phyloP scores from a whole-genome alignment of 2,113 vertebrate genomes.

The Pavo muticus region DNA sequence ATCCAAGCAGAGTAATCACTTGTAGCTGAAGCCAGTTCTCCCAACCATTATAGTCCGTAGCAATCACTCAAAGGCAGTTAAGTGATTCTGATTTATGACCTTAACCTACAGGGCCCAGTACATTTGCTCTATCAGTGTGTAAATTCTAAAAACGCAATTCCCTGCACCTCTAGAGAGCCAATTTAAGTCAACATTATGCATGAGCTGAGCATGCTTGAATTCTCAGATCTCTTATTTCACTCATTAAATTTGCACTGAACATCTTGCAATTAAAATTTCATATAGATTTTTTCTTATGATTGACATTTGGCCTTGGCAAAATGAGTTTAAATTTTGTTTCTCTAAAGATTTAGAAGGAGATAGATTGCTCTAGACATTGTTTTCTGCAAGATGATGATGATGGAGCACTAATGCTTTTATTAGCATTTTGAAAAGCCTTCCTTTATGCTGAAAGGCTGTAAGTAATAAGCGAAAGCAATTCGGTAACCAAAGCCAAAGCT shows the following conservation, averaged over 20 bases:
- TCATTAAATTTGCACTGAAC: conserved; percentile 84
- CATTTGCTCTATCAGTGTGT: conserved; percentile 82
- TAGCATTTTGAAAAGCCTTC: conserved; percentile 65
- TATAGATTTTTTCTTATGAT: conserved; percentile 81
- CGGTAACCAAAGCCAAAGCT: not conserved
- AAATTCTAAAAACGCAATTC: conserved; percentile 81
- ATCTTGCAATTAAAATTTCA: conserved; percentile 88
- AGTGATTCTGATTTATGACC: conserved; percentile 86
- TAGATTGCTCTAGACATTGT: conserved; percentile 70
- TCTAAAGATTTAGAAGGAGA: conserved; percentile 71
- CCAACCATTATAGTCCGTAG: conserved; percentile 67
- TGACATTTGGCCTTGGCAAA: conserved; percentile 84
- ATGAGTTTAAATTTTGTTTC: conserved; percentile 77
- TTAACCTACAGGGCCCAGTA: conserved; percentile 81
- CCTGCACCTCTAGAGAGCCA: conserved; percentile 79
- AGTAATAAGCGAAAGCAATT: conserved; percentile 9
- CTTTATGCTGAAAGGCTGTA: conserved; percentile 8
- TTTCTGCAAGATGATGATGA: conserved; percentile 67
- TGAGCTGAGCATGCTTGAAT: conserved; percentile 79
- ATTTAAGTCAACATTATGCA: conserved; percentile 85
- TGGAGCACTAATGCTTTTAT: conserved; percentile 61
- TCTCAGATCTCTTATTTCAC: conserved; percentile 84
- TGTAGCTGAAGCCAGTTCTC: conserved; percentile 69
- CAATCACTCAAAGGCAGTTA: conserved; percentile 85
- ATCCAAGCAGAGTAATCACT: conserved; percentile 75